Base-by-base conservation (phyloP, 2,888 invertebrate genomes). In the Xiphydria camelus region DNA sequence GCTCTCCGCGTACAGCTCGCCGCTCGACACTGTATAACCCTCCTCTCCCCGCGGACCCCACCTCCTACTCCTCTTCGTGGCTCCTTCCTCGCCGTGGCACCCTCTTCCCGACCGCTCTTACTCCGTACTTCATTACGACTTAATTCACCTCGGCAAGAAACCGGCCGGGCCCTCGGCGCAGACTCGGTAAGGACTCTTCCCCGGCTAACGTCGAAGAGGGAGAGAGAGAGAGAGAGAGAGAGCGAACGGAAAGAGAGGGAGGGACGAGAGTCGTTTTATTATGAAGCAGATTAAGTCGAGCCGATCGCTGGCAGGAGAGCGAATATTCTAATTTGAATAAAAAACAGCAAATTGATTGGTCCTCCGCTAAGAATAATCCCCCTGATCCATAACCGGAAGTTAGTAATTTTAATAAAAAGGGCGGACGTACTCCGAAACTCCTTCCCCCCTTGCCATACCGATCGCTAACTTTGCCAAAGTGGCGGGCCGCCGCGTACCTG, bases 321-420 rank as follows among this genome's bases (percentile, higher is more conserved):
- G 38, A 35, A 35, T 40, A 34, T 45, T 48, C 43, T 36, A 45
- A 55, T 52, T 47, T 42, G 45, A 47, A 42, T 47, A 47, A 52
- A 54, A 61, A 47, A 47, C 38, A 51, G 50, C 52, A 59, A 58
- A 62, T 64, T 64, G 59, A 64, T 65, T 61, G 59, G 49, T 43
- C 45, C 46, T 45, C 47, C 43, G 37, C 26, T 26, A 26, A 26
- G 38, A 47, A 49, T 53, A 55, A 61, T 63, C 55, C 51, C 47
- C 57, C 57, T 57, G 62, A 29, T 63, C 59, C 51, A 52, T 54
- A 55, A 55, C 60, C 63, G 66, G 68, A 68, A 64, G 66, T 68
- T 63, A 67, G 61, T 68, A 62, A 68, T 66, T 66, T 66, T 53
- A 48, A 53, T 57, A 51, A 61, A 49, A 59, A 57, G 51, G 45